Base-by-base conservation (phyloP, 2,797 vertebrate species). In the Hippocampus kuda region DNA sequence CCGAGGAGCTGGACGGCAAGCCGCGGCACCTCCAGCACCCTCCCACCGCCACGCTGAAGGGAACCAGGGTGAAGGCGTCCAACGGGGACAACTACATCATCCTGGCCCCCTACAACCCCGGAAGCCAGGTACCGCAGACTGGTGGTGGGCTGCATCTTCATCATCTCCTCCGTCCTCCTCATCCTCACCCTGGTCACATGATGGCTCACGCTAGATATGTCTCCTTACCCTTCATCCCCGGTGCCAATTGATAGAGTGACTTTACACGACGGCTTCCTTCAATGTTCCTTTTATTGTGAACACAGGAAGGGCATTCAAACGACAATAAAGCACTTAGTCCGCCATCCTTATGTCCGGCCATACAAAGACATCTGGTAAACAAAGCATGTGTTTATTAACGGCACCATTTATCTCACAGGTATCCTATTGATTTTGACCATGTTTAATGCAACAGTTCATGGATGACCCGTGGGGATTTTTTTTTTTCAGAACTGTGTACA, bases 81-180 rank as follows among this genome's bases (percentile, higher is more conserved):
- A 90, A 91, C 3, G 86, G 92, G 0, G 95, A 97, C 88, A 93
- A 96, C 91, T 96, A 97, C 85, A 97, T 97, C 90, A 95, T 97
- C 85, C 87, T 98, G 69, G 91, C 96, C 0, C 95, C 95, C 13
- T 84, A 97, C 87, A 94, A 93, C 66, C 92, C 93, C 0, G 93
- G 94, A 83, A 94, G 94, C 88, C 95, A 97, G 95, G 96, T 97
- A 93, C 80, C 85, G 64, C 86, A 87, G 82, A 72, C 75, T 72
- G 83, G 84, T 84, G 87, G 82, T 56, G 89, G 86, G 81, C 86
- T 89, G 79, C 87, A 89, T 77, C 83, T 89, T 84, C 86, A 89
- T 87, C 87, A 87, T 78, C 89, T 86, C 56, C 84, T 87, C 64
- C 85, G 77, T 75, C 85, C 85, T 78, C 83, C 85, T 75, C 86